phyloP scores from a whole-genome alignment of 2,113 vertebrate species.

The Stomatorhinus ivindoensis region DNA sequence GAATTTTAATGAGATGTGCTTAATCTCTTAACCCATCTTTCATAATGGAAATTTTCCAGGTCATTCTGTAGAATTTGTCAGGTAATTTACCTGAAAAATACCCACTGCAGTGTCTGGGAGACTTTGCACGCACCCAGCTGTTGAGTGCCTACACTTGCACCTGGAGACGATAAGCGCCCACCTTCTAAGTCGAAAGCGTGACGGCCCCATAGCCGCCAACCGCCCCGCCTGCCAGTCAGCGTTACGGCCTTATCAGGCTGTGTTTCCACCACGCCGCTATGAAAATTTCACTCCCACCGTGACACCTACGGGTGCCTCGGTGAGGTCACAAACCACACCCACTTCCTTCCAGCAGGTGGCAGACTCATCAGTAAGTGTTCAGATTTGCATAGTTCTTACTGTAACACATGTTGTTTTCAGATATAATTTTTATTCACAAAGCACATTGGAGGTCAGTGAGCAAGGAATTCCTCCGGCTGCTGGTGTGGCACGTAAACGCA shows the following conservation, averaged over 20 bases:
- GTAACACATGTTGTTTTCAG: background rate
- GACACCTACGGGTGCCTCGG: background rate
- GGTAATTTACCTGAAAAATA: background rate
- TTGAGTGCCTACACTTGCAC: background rate
- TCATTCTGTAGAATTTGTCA: background rate
- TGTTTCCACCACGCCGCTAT: background rate
- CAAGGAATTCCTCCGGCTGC: background rate
- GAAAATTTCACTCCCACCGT: slow-evolving; percentile 2
- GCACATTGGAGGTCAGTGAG: background rate
- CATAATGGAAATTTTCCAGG: background rate
- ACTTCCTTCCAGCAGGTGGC: background rate
- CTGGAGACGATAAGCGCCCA: slow-evolving; percentile 1
- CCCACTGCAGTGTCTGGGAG: background rate
- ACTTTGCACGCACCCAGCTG: background rate
- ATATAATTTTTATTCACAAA: background rate
- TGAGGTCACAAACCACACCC: background rate
- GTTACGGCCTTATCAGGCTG: background rate
- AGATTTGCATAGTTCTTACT: background rate
- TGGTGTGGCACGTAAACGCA: background rate
- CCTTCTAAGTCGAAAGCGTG: background rate
- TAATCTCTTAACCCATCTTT: background rate
- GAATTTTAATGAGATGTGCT: background rate
- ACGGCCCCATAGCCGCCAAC: background rate
- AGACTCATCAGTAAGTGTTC: background rate
- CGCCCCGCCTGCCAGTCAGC: background rate